Evolutionary conservation across 2,888 invertebrate species (phyloP).

Genomic region (Cataglyphis cursor): DNA sequence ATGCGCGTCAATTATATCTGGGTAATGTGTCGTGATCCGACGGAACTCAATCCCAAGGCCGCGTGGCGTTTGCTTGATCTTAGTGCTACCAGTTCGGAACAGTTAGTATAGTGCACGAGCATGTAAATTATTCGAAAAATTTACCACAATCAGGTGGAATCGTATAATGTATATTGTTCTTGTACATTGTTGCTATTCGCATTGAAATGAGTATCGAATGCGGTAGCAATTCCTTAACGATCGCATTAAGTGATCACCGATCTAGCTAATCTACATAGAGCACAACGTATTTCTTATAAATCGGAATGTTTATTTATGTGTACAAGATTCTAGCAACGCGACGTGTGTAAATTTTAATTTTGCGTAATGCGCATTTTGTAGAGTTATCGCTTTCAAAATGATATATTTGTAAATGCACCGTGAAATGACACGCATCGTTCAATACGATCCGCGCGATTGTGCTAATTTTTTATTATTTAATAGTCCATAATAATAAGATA

Average conservation of each 20-base stretch:
- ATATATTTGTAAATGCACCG: conserved; percentile 34
- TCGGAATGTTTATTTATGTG: conserved; percentile 30
- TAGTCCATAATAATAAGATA: conserved; percentile 8
- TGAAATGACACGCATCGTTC: background rate
- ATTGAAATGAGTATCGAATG: conserved; percentile 9
- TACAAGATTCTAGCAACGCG: conserved; percentile 26
- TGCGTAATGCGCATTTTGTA: conserved; percentile 17
- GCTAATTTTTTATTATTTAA: conserved; percentile 4
- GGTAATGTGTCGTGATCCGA: conserved; percentile 98
- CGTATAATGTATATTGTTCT: conserved; percentile 21
- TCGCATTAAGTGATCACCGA: conserved; percentile 6
- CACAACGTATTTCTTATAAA: conserved; percentile 25
- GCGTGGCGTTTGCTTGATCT: conserved; percentile 98
- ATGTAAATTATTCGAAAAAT: conserved; percentile 54
- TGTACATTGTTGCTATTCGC: conserved; percentile 36
- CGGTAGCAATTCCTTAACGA: conserved; percentile 20
- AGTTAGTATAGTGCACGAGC: conserved; percentile 89
- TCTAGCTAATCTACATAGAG: background rate
- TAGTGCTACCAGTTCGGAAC: conserved; percentile 94
- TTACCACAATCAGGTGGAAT: conserved; percentile 49
- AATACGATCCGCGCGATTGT: background rate
- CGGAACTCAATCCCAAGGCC: conserved; percentile 96
- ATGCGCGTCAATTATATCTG: conserved; percentile 98
- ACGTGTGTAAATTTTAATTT: conserved; percentile 39
- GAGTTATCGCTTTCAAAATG: conserved; percentile 15